phyloP scores from a whole-genome alignment of 2,888 invertebrate species.

The Polyommatus icarus region DNA sequence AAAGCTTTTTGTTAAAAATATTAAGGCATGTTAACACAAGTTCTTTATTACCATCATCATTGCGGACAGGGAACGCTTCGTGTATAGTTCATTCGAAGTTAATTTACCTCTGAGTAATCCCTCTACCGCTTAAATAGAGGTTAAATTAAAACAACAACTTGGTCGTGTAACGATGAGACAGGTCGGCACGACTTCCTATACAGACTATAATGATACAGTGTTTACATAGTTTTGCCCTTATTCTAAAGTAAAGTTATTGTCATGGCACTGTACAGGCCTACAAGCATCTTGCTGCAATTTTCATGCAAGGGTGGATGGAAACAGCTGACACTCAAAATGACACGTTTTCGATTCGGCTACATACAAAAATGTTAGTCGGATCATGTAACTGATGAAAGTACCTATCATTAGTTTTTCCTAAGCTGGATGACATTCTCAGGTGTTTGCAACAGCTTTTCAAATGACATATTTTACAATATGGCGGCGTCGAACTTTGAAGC shows the following conservation, averaged over 20 bases:
- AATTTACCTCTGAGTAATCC: neutral
- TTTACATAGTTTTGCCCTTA: conserved; percentile 13
- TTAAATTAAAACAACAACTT: neutral
- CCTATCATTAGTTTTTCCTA: too few species aligned
- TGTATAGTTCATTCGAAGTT: neutral
- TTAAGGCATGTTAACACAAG: conserved; percentile 23
- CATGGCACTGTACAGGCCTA: neutral
- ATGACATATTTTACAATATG: too few species aligned
- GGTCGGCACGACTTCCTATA: conserved; percentile 21
- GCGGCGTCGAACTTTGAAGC: too few species aligned
- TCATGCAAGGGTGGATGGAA: too few species aligned
- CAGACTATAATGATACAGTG: conserved; percentile 9
- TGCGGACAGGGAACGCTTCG: neutral
- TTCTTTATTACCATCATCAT: conserved; percentile 23
- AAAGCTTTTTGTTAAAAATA: conserved; percentile 26
- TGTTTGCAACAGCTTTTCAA: too few species aligned
- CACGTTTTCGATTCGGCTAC: neutral
- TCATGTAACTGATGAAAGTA: too few species aligned
- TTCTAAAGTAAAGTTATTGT: neutral
- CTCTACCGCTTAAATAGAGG: neutral
- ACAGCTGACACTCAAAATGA: too few species aligned
- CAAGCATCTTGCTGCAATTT: neutral
- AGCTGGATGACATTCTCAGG: too few species aligned
- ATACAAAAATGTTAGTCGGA: neutral
- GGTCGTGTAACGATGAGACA: neutral